Conservation (phyloP, 1,140 invertebrate species). For the Ladona fulva region DNA sequence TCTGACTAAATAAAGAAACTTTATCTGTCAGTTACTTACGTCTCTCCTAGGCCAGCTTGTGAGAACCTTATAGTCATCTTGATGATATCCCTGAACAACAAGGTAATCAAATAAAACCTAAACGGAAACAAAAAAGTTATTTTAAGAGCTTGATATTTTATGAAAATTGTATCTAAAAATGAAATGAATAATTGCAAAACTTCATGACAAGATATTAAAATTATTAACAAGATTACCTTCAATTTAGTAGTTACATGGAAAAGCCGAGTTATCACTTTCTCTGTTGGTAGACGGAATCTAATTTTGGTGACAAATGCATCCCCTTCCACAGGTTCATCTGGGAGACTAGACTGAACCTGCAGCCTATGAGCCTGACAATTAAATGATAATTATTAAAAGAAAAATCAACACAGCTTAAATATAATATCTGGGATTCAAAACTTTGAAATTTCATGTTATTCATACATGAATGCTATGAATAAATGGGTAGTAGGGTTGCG, state of each 20-base stretch:
- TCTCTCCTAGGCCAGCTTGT: slow-evolving; percentile 86
- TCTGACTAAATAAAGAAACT: no score
- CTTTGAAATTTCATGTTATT: no score
- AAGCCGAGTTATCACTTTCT: slow-evolving; percentile 59
- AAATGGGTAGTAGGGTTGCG: no score
- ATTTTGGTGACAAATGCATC: slow-evolving; percentile 56
- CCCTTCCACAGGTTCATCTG: slow-evolving; percentile 47
- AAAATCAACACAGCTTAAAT: not conserved
- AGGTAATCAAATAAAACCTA: slow-evolving; percentile 75
- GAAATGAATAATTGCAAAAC: no score
- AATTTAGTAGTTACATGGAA: slow-evolving; percentile 59
- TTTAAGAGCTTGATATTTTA: no score
- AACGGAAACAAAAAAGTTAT: no score
- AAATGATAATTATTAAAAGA: not conserved
- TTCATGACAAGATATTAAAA: not conserved
- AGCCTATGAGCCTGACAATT: slow-evolving; percentile 41
- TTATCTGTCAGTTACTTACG: slow-evolving; percentile 65
- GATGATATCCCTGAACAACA: slow-evolving; percentile 73
- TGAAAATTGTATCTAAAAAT: no score
- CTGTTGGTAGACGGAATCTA: slow-evolving; percentile 65
- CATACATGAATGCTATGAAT: no score
- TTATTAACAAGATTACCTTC: slow-evolving; percentile 36
- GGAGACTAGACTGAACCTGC: slow-evolving; percentile 49
- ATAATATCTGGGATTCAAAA: no score
- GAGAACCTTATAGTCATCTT: slow-evolving; percentile 82